Conservation (phyloP, 1,140 invertebrate genomes). For the Drosophila subobscura region DNA sequence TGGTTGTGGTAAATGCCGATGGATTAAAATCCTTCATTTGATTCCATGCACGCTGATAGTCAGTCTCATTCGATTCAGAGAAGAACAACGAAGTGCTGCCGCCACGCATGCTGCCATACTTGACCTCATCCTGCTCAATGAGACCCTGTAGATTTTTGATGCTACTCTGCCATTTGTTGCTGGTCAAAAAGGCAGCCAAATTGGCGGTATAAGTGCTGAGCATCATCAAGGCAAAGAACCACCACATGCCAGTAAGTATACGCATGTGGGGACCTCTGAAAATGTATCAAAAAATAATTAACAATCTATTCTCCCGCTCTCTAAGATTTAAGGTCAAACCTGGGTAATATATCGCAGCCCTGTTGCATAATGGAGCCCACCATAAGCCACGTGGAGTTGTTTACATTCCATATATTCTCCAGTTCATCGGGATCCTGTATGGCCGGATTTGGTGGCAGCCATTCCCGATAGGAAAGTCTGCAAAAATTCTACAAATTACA, state of each 20-base stretch:
- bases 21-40: conserved; percentile 93
- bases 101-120: conserved; percentile 91
- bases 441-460: conserved; percentile 92
- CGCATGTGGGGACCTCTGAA: conserved; percentile 91
- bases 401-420: conserved; percentile 91
- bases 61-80: conserved; percentile 87
- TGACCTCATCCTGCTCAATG: conserved; percentile 93
- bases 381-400: conserved; percentile 91
- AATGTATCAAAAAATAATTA: neutral
- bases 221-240: conserved; percentile 98
- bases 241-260: conserved; percentile 94
- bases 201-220: conserved; percentile 98
- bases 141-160: conserved; percentile 95
- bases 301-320: neutral
- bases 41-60: conserved; percentile 89
- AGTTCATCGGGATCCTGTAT: conserved; percentile 88
- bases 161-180: conserved; percentile 91
- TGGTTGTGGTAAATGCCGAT: conserved; percentile 91
- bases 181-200: conserved; percentile 96
- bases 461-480: conserved; percentile 93
- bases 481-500: neutral
- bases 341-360: conserved; percentile 91
- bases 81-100: conserved; percentile 88
- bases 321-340: conserved; percentile 83
- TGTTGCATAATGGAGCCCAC: conserved; percentile 93